Percentiles rank a stretch among this genome's conserved stretches.
Evolutionary conservation across 92 coral and sea anemone genomes (phyloP).

Genomic region (Anthopleura xanthogrammica): DNA sequence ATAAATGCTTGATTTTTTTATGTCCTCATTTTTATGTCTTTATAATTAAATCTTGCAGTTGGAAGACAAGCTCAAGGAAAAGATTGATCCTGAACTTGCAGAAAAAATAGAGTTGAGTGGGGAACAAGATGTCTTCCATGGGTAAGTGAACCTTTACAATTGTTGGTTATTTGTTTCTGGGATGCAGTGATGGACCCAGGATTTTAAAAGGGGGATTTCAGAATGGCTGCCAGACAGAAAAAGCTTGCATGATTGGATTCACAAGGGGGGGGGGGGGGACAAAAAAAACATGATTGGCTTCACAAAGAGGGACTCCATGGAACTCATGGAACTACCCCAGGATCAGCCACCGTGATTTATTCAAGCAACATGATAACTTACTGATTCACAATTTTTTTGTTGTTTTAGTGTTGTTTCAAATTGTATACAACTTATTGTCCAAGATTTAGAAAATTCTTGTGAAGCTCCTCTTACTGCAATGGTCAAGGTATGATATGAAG

Average conservation of each 20-base stretch:
- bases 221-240: too few species aligned
- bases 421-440: conserved; percentile 93
- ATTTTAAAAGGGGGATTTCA: too few species aligned
- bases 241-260: too few species aligned
- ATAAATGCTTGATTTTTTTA: neutral
- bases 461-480: conserved; percentile 96
- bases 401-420: conserved; percentile 86
- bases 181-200: too few species aligned
- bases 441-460: conserved; percentile 93
- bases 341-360: too few species aligned
- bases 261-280: too few species aligned
- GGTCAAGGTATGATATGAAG: conserved; percentile 64
- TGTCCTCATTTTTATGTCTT: neutral
- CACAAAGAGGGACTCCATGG: too few species aligned
- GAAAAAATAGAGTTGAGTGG: conserved; percentile 90
- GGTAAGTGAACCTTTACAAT: conserved; percentile 47
- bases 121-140: conserved; percentile 95
- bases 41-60: conserved; percentile 36
- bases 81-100: conserved; percentile 90
- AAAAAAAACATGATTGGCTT: too few species aligned
- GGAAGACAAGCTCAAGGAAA: conserved; percentile 94
- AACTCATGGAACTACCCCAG: too few species aligned
- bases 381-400: neutral
- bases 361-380: too few species aligned
- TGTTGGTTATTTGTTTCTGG: neutral